phyloP scores from a whole-genome alignment of 2,888 invertebrate species.

The Hirtodrosophila confusa region DNA sequence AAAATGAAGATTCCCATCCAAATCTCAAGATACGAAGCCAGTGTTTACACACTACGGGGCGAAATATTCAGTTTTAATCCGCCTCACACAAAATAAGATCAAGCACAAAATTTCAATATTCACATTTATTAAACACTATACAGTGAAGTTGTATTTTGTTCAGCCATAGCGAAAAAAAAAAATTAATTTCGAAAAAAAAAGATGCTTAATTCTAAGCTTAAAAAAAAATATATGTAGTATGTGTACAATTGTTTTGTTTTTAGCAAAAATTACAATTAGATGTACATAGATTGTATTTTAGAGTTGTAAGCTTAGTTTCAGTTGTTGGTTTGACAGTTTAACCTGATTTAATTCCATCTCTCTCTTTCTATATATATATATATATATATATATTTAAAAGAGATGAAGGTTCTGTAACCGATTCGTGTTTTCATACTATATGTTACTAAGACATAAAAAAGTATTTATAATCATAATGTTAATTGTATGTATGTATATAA shows the following conservation, averaged over 20 bases:
- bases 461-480: slow-evolving; percentile 8
- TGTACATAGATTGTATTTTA: slow-evolving; percentile 18
- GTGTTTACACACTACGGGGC: no score
- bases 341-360: slow-evolving; percentile 39
- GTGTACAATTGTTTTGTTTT: slow-evolving; percentile 7
- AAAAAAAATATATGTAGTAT: slow-evolving; percentile 33
- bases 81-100: neutral
- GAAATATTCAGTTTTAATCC: neutral
- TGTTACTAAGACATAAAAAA: slow-evolving; percentile 25
- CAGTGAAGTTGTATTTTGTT: slow-evolving; percentile 67
- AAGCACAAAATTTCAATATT: slow-evolving; percentile 40
- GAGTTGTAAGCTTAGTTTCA: slow-evolving; percentile 30
- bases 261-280: slow-evolving; percentile 28
- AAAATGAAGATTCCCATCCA: no score
- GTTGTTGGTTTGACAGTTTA: slow-evolving; percentile 37
- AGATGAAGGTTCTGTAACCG: no score
- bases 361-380: neutral
- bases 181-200: slow-evolving; percentile 54
- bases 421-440: slow-evolving; percentile 8
- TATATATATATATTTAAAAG: slow-evolving; percentile 13
- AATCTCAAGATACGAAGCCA: no score
- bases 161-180: slow-evolving; percentile 58
- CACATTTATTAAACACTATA: slow-evolving; percentile 72
- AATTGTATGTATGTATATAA: neutral
- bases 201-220: slow-evolving; percentile 35